Evolutionary conservation across 2,888 invertebrate genomes (phyloP).

Genomic region (Palloptera scutellata): DNA sequence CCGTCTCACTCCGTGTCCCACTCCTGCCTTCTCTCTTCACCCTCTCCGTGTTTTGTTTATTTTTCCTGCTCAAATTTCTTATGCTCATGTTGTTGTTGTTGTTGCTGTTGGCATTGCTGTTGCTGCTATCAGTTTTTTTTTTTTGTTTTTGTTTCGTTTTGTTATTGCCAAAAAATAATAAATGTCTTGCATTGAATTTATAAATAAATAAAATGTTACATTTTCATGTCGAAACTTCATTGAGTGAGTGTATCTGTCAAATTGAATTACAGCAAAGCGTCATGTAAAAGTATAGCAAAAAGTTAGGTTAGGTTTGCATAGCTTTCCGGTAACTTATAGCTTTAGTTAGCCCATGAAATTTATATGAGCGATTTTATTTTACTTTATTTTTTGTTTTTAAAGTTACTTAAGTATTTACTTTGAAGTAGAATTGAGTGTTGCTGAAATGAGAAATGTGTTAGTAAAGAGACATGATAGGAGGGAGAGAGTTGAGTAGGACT

Average conservation of each 20-base stretch:
- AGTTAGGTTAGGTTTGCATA: too few species aligned
- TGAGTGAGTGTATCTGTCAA: constrained; percentile 4
- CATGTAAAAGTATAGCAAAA: too few species aligned
- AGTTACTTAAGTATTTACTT: too few species aligned
- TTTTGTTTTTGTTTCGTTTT: not conserved
- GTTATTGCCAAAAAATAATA: not conserved
- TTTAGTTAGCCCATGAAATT: too few species aligned
- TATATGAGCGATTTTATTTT: too few species aligned
- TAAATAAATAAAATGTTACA: constrained; percentile 27
- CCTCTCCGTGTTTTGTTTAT: not conserved
- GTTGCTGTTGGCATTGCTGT: not conserved
- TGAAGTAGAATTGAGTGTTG: too few species aligned
- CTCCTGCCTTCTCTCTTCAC: not conserved
- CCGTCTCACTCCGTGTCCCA: not conserved
- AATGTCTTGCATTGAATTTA: constrained; percentile 33
- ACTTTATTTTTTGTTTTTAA: too few species aligned
- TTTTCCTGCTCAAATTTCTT: not conserved
- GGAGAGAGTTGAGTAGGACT: too few species aligned
- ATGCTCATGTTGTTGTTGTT: not conserved
- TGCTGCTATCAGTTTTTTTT: not conserved
- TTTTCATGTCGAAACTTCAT: constrained; percentile 11
- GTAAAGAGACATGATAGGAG: too few species aligned
- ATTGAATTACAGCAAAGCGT: constrained; percentile 8
- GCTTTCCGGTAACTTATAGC: too few species aligned
- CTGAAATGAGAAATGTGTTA: too few species aligned